Conservation (phyloP, 2,113 vertebrate genomes). For the Cyprinodon variegatus region DNA sequence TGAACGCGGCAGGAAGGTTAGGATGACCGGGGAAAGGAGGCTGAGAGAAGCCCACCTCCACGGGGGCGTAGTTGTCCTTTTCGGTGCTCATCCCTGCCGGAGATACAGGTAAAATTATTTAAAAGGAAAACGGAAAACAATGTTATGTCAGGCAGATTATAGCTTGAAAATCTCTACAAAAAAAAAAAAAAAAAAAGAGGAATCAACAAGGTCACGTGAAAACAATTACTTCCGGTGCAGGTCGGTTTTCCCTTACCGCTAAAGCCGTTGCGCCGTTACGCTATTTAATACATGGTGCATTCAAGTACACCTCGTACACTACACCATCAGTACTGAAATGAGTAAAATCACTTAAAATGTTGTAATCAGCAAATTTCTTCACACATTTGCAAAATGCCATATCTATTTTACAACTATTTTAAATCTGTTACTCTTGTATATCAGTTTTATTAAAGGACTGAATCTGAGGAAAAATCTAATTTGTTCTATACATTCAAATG, state of each 20-base stretch:
- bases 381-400: not conserved
- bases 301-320: not conserved
- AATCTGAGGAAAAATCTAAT: not conserved
- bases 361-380: not conserved
- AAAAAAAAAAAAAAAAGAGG: not conserved
- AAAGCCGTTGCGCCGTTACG: no score
- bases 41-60: constrained; percentile 16
- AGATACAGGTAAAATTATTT: not conserved
- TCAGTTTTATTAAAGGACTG: not conserved
- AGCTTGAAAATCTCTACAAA: not conserved
- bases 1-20: constrained; percentile 35
- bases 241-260: not conserved
- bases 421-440: not conserved
- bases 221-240: constrained; percentile 24
- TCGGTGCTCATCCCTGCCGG: constrained; percentile 57
- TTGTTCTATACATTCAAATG: no score
- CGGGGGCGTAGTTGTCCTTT: constrained; percentile 38
- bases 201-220: constrained; percentile 8
- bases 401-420: not conserved
- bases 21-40: constrained; percentile 10
- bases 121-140: not conserved
- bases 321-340: not conserved
- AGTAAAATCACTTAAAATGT: not conserved
- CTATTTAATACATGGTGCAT: not conserved
- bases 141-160: not conserved